Conservation (phyloP, 2,888 invertebrate species). For the Ferdinandea cuprea region DNA sequence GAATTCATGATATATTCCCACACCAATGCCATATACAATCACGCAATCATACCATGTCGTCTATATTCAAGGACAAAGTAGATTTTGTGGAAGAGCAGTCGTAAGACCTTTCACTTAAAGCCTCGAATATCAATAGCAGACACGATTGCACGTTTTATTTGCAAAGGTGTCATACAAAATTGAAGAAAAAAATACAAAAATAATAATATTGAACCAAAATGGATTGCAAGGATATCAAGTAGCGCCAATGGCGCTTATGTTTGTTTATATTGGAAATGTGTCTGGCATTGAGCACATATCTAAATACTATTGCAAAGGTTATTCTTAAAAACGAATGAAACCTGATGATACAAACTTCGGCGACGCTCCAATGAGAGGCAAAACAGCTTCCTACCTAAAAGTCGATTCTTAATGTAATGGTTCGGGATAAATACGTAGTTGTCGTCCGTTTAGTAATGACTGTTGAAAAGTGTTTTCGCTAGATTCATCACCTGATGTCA, state of each 20-base stretch:
- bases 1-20: too few relatives aligned
- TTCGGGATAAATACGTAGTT: constrained; percentile 3
- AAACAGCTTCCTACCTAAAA: background rate
- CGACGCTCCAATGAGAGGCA: background rate
- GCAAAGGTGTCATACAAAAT: constrained; percentile 22
- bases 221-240: constrained; percentile 10
- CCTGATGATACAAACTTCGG: constrained; percentile 7
- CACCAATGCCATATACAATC: too few relatives aligned
- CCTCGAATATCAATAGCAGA: constrained; percentile 25
- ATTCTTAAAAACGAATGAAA: constrained; percentile 16
- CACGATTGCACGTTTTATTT: constrained; percentile 57
- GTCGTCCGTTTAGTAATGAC: too few relatives aligned
- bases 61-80: background rate
- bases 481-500: constrained; percentile 40
- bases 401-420: background rate
- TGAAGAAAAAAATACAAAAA: background rate
- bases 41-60: background rate
- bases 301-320: constrained; percentile 1
- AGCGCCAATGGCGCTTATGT: constrained; percentile 4
- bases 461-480: constrained; percentile 10
- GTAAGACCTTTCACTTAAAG: constrained; percentile 19
- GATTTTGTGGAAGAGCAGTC: background rate
- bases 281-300: constrained; percentile 11
- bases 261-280: constrained; percentile 8
- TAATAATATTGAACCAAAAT: constrained; percentile 2